Conservation (phyloP, 2,888 invertebrate species). For the Latrodectus hesperus region DNA sequence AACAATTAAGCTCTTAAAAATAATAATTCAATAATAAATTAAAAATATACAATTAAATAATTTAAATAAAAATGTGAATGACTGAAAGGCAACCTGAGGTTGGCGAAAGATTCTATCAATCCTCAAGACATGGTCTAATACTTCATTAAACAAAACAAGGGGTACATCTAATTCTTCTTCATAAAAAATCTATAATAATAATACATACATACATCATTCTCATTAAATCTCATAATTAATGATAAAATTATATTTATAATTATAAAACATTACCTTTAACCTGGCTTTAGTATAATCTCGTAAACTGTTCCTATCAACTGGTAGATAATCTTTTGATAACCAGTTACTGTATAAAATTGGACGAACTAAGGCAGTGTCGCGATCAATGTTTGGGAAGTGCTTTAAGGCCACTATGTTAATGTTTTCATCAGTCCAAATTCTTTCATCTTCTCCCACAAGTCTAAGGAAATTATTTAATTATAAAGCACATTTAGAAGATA, state of each 20-base stretch:
- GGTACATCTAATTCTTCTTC: conserved; percentile 99
- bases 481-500: background rate
- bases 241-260: conserved; percentile 17
- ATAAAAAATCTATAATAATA: conserved; percentile 98
- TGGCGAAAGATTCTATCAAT: conserved; percentile 99
- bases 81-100: conserved; percentile 81
- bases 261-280: conserved; percentile 82
- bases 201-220: conserved; percentile 28
- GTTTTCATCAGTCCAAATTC: conserved; percentile 98
- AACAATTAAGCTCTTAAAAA: no score
- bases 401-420: conserved; percentile 93
- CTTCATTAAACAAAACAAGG: conserved; percentile 98
- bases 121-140: conserved; percentile 96
- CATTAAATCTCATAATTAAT: background rate
- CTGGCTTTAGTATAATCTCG: conserved; percentile 97
- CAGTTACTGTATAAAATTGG: conserved; percentile 99
- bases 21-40: no score
- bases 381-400: conserved; percentile 93
- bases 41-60: no score
- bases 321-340: conserved; percentile 98
- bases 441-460: conserved; percentile 93
- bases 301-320: conserved; percentile 94
- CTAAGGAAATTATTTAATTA: conserved; percentile 75
- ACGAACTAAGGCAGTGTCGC: conserved; percentile 88
- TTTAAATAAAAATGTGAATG: no score